Base-by-base conservation (phyloP, 2,888 invertebrate species). In the Brenthis hecate region DNA sequence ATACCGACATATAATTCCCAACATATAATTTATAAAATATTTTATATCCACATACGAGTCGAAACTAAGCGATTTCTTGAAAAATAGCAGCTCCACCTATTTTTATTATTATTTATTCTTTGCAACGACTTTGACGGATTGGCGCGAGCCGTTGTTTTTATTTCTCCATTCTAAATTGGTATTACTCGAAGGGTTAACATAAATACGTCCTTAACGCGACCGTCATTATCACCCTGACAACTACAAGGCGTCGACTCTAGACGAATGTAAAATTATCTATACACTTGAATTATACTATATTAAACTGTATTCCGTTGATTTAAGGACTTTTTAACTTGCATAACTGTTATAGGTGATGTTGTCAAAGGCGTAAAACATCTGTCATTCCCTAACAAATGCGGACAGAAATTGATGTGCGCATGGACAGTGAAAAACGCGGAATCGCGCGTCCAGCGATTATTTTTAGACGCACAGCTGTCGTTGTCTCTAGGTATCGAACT, bases 351-450 rank as follows among this genome's bases (percentile, higher is more conserved):
- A 75, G 66, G 76, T 70, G 70, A 65, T 71, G 73, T 73, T 81
- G 81, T 81, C 78, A 78, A 84, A 88, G 86, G 89, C 87, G 89
- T 88, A 84, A 85, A 87, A 82, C 89, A 89, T 90, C 89, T 91
- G 91, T 92, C 92, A 91, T 89, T 91, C 86, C 85, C 84, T 89
- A 91, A 91, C 90, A 87, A 88, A 90, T 86, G 86, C 81, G 77
- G 91, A 92, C 91, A 88, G 89, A 79, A 88, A 92, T 92, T 92
- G 92, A 92, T 92, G 91, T 81, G 86, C 79, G 78, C 80, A 81
- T 77, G 88, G 92, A 91, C 92, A 91, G 91, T 92, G 92, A 92
- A 92, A 92, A 92, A 92, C 90, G 89, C 89, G 87, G 89, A 91
- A 86, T 89, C 82, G 85, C 81, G 85, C 88, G 88, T 85, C 87